phyloP scores from a whole-genome alignment of 2,797 vertebrate genomes.

The Acanthornis magna region DNA sequence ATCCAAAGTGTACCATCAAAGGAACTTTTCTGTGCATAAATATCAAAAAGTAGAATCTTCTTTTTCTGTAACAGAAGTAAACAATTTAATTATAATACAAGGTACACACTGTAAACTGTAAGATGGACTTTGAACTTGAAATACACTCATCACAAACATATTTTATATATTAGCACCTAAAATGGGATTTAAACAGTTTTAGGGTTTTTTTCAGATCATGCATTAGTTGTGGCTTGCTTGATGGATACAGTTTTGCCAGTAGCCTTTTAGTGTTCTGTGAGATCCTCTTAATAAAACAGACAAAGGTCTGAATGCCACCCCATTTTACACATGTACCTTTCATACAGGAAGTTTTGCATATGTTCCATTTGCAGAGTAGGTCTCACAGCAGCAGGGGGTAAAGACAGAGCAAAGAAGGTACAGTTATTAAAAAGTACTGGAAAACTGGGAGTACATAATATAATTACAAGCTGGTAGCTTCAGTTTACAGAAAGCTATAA shows the following conservation, averaged over 20 bases:
- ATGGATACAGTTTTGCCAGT: neutral
- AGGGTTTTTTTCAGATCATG: neutral
- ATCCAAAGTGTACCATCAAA: neutral
- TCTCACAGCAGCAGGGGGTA: neutral
- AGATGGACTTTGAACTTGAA: neutral
- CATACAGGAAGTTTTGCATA: neutral
- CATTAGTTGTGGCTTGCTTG: neutral
- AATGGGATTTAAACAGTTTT: neutral
- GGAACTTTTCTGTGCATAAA: neutral
- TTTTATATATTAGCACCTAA: slow-evolving; percentile 4
- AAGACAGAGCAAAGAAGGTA: neutral
- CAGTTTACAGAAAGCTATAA: slow-evolving; percentile 12
- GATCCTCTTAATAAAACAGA: neutral
- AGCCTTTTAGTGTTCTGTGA: neutral
- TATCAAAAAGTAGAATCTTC: neutral
- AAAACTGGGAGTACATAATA: neutral
- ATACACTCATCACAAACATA: neutral
- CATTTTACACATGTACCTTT: neutral
- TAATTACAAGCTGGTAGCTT: slow-evolving; percentile 8
- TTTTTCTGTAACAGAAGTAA: neutral
- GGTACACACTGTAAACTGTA: neutral
- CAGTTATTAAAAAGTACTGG: neutral
- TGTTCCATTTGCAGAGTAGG: neutral
- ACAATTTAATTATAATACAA: neutral
- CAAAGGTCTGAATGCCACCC: neutral